Base-by-base conservation (phyloP, 2,797 vertebrate species). In the Phylloscopus collybita region DNA sequence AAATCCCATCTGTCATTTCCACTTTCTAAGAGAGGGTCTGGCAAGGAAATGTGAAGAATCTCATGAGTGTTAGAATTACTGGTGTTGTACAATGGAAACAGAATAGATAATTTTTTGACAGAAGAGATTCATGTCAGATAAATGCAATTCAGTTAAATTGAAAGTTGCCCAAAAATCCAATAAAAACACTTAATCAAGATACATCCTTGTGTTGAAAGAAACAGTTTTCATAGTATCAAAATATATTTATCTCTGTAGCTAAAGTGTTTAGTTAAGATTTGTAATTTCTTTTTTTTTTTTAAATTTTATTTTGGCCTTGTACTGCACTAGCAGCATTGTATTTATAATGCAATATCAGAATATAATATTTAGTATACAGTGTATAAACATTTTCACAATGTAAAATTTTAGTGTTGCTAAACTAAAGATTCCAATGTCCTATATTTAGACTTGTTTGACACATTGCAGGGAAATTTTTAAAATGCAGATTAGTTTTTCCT, bases 1-100 rank as follows among this genome's bases (percentile, higher is more conserved):
- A 86, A 88, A 91, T 62, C 70, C 66, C 56, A 81, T 94, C 82
- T 94, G 86, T 86, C 73, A 84, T 92, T 93, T 96, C 44, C 84
- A 75, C 83, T 94, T 91, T 92, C 80, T 81, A 53, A 84, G 60
- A 78, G 80, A 60, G 29, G 36, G 40, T 81, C 70, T 95, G 73
- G 59, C 56, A 93, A 93, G 79, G 60, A 93, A 79, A 79, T 1
- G 1, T 62, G 57, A 86, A 86, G 73, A 82, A 72, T 86, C 51
- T 88, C 23, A 13, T 62, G 47, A 88, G 38, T 69, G 42, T 57
- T 92, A 60, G 73, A 95, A 81, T 86, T 90, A 42, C 73, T 84
- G 60, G 40, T 90, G 66, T n/a, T 92, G 59, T 70, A 81, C 66
- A 69, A 40, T 86, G 49, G 73, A 94, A 97, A 86, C 32, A 88